phyloP scores from a whole-genome alignment of 2,113 vertebrate genomes.

The Coryphaenoides rupestris region DNA sequence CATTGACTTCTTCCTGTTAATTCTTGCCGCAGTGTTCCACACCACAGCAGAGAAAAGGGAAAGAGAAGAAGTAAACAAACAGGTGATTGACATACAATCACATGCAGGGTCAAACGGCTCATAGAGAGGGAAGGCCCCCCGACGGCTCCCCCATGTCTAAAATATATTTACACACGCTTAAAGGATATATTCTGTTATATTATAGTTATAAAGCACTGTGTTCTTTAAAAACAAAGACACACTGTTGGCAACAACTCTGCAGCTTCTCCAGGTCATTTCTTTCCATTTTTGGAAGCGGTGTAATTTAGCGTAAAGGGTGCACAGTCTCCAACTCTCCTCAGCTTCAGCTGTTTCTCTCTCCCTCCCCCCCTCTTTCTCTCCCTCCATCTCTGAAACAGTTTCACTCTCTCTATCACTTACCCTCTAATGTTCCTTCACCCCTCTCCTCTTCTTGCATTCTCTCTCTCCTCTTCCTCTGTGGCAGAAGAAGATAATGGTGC shows the following conservation, averaged over 20 bases:
- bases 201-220: no score
- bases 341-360: constrained; percentile 33
- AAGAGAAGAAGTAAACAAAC: constrained; percentile 53
- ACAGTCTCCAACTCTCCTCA: constrained; percentile 51
- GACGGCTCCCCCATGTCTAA: no score
- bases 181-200: no score
- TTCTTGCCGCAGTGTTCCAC: constrained; percentile 49
- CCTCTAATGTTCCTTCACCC: constrained; percentile 2
- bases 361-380: constrained; percentile 13
- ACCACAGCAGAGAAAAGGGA: constrained; percentile 21
- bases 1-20: constrained; percentile 24
- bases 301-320: constrained; percentile 27
- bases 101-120: constrained; percentile 4
- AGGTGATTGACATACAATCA: constrained; percentile 16
- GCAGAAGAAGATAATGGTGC: constrained; percentile 41
- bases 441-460: no score
- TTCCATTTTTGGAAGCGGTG: constrained; percentile 20
- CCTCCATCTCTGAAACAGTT: neutral
- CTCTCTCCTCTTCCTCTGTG: constrained; percentile 28
- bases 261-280: no score
- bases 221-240: no score
- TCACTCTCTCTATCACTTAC: neutral
- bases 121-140: no score
- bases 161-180: no score
- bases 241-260: no score